Base-by-base conservation (phyloP, 2,888 invertebrate genomes). In the Caenorhabditis drosophilae region DNA sequence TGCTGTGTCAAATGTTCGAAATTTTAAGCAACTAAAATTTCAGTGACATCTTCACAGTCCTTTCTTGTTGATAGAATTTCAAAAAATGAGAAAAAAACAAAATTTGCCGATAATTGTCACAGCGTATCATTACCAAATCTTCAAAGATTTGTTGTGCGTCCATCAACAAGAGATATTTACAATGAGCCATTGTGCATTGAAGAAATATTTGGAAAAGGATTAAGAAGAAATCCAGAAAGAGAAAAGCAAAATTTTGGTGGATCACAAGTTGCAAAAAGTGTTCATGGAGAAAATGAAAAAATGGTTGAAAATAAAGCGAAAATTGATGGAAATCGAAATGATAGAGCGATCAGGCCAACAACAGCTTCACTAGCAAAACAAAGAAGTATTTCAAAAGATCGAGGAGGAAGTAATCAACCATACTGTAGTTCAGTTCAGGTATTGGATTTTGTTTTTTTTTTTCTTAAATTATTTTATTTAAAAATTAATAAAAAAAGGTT, bases 401-500 rank as follows among this genome's bases (percentile, higher is more conserved):
- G 45, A 11, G 20, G 12, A 12, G 20, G 12, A 16, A 15, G 46
- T 22, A 46, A 22, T 7, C 49, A 44, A 12, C 55, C 60, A 1
- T 67, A 53, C 53, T 67, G 67, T 51, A 67, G 67, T 34, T 47
- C 53, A 18, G 54, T 53, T 9, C 40, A 52, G 12, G 27, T 42
- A 4, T 15, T 22, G 20, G 23, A 35, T 16, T 16, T 6, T 18
- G 23, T 16, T 44, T 44, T 44, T 44, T 7, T 31, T 31, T 31
- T 31, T 12, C 31, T 9, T 12, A 31, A 31, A 31, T 31, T 31
- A 9, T 31, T 31, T 31, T 31, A 12, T 31, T 9, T 6, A 31
- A 31, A 31, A 31, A 31, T 31, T 6, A 9, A 9, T 12, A 31
- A 31, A 9, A 12, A 31, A 31, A 31, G 6, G 31, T 31, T 9